Evolutionary conservation across 2,888 invertebrate species (phyloP).

Genomic region (Sisyra nigra): DNA sequence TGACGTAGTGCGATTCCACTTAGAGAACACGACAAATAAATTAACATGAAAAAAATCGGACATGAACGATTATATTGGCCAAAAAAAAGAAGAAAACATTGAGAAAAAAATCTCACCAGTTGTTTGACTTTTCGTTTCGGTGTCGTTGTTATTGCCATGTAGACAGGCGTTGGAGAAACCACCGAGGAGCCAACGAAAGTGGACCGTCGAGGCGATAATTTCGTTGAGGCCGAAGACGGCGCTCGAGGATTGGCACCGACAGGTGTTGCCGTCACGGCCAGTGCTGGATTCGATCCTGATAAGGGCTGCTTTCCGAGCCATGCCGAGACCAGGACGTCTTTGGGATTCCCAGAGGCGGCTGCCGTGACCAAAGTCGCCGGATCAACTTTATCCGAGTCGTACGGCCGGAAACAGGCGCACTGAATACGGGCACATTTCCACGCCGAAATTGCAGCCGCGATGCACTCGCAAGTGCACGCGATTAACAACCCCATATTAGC

Average conservation of each 20-base stretch:
- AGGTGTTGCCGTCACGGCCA: background rate
- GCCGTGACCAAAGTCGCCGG: slow-evolving; percentile 16
- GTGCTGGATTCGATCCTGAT: background rate
- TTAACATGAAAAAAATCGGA: no score
- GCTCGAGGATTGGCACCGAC: background rate
- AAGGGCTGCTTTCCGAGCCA: slow-evolving; percentile 37
- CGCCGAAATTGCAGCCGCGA: slow-evolving; percentile 33
- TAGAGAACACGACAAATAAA: no score
- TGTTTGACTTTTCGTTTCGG: slow-evolving; percentile 2
- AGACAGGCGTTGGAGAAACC: background rate
- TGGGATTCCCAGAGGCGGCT: slow-evolving; percentile 31
- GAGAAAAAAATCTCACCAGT: slow-evolving; percentile 1
- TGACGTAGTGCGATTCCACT: no score
- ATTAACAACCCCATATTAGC: slow-evolving; percentile 45
- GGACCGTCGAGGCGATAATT: background rate
- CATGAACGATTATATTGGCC: background rate
- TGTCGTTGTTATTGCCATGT: background rate
- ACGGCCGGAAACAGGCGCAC: slow-evolving; percentile 37
- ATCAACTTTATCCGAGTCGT: slow-evolving; percentile 16
- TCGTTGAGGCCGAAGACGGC: background rate
- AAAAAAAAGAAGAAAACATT: background rate
- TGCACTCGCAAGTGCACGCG: slow-evolving; percentile 38
- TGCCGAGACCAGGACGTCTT: slow-evolving; percentile 36
- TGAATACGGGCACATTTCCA: slow-evolving; percentile 36
- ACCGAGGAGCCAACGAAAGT: background rate